Conservation (phyloP, 1,140 invertebrate species). For the Frieseomelitta varia region DNA sequence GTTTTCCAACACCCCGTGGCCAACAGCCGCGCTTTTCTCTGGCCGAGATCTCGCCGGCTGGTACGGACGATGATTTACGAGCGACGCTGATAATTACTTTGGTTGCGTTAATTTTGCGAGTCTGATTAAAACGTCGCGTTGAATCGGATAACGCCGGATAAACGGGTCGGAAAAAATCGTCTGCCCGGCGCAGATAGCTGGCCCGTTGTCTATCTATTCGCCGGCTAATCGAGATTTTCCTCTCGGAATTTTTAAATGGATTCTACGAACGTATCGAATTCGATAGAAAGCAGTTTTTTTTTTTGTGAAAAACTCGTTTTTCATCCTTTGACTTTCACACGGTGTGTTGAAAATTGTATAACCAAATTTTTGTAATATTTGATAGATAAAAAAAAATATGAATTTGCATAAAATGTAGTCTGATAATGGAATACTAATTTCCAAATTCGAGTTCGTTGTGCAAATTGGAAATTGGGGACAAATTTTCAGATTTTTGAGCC, state of each 20-base stretch:
- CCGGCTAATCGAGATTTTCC: constrained; percentile 23
- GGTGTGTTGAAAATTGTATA: too few relatives aligned
- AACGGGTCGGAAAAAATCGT: constrained; percentile 48
- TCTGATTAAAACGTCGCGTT: constrained; percentile 47
- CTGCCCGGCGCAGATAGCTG: constrained; percentile 41
- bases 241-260: constrained; percentile 5
- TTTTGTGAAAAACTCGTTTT: too few relatives aligned
- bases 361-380: too few relatives aligned
- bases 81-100: constrained; percentile 47
- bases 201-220: not conserved
- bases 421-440: too few relatives aligned
- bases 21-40: not conserved
- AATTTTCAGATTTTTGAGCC: too few relatives aligned
- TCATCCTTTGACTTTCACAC: too few relatives aligned
- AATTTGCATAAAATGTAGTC: too few relatives aligned
- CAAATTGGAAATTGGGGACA: too few relatives aligned
- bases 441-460: too few relatives aligned
- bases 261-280: not conserved
- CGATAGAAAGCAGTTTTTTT: not conserved
- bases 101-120: constrained; percentile 47
- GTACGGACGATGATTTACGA: constrained; percentile 34
- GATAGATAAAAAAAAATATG: too few relatives aligned
- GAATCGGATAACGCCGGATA: constrained; percentile 47
- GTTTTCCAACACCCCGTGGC: not conserved
- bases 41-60: too few relatives aligned